Base-by-base conservation (phyloP, 2,888 invertebrate species). In the Brachypalpus laphriformis region DNA sequence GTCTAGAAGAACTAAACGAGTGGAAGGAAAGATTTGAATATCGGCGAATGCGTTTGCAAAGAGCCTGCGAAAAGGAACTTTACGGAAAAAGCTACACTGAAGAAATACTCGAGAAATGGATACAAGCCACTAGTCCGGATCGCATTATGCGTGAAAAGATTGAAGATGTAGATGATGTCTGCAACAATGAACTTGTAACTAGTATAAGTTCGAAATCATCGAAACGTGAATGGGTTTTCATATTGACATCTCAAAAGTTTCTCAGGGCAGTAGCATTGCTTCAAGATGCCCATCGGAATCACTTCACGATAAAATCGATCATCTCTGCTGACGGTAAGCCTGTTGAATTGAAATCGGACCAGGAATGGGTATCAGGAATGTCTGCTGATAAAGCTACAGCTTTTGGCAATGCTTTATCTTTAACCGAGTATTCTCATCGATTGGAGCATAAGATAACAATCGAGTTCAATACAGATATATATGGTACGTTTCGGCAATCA, bases 401-500 rank as follows among this genome's bases (percentile, higher is more conserved):
- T 28, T 5, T 70, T 6, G 42, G 28, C 7, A 65, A 51, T 6
- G 42, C 40, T 3, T 20, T 22, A 6, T 9, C 54, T 9, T 14
- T 11, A 6, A 14, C 9, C 9, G 83, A 85, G 14, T 0, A 14
- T 16, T n/a, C 71, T 1, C 14, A 20, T 31, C 47, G 47, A 14
- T 54, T 91, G 11, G 91, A 91, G 57, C 93, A 94, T 88, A 91
- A 92, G 83, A 92, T 94, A 1, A 93, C 92, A 63, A 92, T 96
- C 45, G 92, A 93, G 57, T 96, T 95, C 90, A 92, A 93, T 68
- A 95, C 95, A 0, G 94, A 95, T 87, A 95, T 96, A 75, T 96
- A 95, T 89, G 96, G 92, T 9, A 96, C 96, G 2, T 97, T 96
- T 90, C 93, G 95, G 2, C 96, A 97, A 90, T 94, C 95, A 1